Evolutionary conservation across 1,140 invertebrate species (phyloP), one percentile per base, ranked within the genome.

Genomic region (Metopolophium dirhodum): DNA sequence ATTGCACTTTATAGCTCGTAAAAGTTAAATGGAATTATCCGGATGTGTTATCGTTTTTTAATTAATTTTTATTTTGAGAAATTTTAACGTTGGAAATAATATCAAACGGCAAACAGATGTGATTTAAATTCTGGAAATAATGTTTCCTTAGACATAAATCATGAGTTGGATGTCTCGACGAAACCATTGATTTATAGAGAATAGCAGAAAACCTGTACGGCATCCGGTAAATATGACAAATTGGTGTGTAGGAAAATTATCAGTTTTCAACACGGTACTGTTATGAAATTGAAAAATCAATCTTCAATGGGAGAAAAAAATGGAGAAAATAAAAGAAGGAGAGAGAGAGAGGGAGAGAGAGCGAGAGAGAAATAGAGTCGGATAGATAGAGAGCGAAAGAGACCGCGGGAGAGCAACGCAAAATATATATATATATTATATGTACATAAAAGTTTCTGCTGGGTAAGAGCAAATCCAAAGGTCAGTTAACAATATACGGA

Each of bases 151-250:
- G 8, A 35, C 7, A 23, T 35, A 51, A 88, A 88, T 88, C 30
- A 35, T 3, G 18, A 51, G n/a, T 88, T n/a, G n/a, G n/a, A 51
- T 51, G 8, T 88, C 30, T 88, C 20, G 47, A 51, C n/a, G 7
- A 88, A 35, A 30, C 7, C 18, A 18, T 51, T 88, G 86, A 88
- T 88, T 35, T 51, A 86, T 88, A 88, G 8, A 88, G 18, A 30
- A 30, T 23, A 88, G 1, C 30, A n/a, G 86, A 88, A 88, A 35
- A 51, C 47, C 47, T 35, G 18, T 88, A 35, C 7, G n/a, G 47
- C 41, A 86, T 49, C 85, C 85, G 45, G 85, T 86, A 86, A 86
- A 86, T 47, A 86, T 86, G 85, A 86, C 85, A 86, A 86, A 86
- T 86, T 30, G 47, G 14, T 22, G n/a, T 49, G 45, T 49, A 49